Evolutionary conservation across 1,140 invertebrate genomes (phyloP).

Genomic region (Limonius californicus): DNA sequence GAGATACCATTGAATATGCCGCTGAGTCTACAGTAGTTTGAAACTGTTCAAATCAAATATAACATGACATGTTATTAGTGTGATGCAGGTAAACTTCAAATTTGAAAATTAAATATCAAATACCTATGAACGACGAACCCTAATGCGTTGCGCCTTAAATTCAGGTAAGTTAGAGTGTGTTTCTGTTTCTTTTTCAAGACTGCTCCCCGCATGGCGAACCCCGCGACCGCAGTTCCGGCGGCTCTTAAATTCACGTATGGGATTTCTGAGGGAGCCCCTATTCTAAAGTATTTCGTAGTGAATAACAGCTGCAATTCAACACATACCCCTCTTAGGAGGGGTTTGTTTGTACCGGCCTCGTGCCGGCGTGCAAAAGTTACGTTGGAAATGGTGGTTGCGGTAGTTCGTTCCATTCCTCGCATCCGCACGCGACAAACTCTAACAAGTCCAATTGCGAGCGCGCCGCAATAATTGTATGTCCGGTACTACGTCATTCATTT

Average conservation of each 20-base stretch:
- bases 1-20: too few relatives aligned
- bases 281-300: conserved; percentile 10
- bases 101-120: too few relatives aligned
- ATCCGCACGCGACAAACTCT: conserved; percentile 9
- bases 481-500: conserved; percentile 4
- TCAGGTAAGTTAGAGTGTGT: too few relatives aligned
- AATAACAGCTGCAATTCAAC: conserved; percentile 13
- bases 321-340: conserved; percentile 12
- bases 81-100: too few relatives aligned
- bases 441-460: conserved; percentile 4
- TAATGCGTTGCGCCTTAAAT: too few relatives aligned
- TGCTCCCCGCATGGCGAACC: too few relatives aligned
- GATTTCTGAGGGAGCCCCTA: conserved; percentile 4
- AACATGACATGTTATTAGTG: too few relatives aligned
- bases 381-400: conserved; percentile 8
- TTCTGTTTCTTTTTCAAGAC: too few relatives aligned
- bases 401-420: neutral
- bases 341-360: conserved; percentile 12
- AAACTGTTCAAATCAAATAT: too few relatives aligned
- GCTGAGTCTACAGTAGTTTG: too few relatives aligned
- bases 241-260: conserved; percentile 9
- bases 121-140: too few relatives aligned
- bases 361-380: conserved; percentile 13
- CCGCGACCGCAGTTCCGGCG: too few relatives aligned
- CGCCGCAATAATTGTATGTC: conserved; percentile 6